phyloP scores from a whole-genome alignment of 2,888 invertebrate genomes.

The Dorcus hopei region DNA sequence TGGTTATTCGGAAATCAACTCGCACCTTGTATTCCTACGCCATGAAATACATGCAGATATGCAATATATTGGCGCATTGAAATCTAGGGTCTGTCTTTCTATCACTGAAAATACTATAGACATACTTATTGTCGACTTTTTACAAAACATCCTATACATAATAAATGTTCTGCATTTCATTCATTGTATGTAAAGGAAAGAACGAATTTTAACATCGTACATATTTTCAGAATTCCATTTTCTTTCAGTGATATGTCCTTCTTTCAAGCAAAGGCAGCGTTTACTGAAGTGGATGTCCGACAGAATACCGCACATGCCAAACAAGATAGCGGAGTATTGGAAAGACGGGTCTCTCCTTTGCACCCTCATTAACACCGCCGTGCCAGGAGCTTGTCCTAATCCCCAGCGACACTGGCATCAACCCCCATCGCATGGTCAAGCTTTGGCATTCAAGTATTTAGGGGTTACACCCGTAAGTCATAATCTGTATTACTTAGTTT shows the following conservation, averaged over 20 bases:
- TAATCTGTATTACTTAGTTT: not conserved
- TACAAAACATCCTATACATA: no score
- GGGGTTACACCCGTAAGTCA: conserved; percentile 57
- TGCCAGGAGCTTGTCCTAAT: conserved; percentile 62
- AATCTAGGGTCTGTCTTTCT: no score
- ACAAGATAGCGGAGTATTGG: conserved; percentile 54
- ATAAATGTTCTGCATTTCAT: no score
- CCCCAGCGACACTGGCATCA: conserved; percentile 48
- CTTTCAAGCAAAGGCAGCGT: conserved; percentile 40
- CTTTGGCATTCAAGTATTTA: conserved; percentile 59
- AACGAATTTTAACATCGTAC: no score
- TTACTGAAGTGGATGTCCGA: conserved; percentile 41
- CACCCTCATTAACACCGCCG: conserved; percentile 55
- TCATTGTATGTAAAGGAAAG: no score
- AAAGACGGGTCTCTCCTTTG: conserved; percentile 60
- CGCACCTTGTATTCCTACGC: no score
- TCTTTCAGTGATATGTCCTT: conserved; percentile 41
- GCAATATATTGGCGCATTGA: no score
- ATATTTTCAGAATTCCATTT: not conserved
- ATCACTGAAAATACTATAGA: no score
- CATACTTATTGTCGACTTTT: no score
- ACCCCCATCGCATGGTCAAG: conserved; percentile 58
- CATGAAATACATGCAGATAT: no score
- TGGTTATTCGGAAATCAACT: no score
- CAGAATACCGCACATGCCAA: conserved; percentile 32